Base-by-base conservation (phyloP, 2,113 vertebrate species). In the Pygoscelis antarcticus region DNA sequence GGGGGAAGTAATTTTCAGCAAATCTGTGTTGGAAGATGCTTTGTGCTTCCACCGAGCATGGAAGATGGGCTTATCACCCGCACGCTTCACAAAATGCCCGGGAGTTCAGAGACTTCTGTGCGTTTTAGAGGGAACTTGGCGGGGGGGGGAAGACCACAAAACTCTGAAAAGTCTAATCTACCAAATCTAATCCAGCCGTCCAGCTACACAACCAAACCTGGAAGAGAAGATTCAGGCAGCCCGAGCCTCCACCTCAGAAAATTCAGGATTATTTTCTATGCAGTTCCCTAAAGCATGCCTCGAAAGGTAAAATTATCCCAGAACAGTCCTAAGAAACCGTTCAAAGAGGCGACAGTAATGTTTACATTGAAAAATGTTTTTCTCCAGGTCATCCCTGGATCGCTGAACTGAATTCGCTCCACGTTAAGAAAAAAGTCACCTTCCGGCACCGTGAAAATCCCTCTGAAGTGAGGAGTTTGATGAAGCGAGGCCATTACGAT, bases 41-140 rank as follows among this genome's bases (percentile, higher is more conserved):
- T 46, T 47, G 70, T 34, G 52, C 38, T 65, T 83, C 55, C 42
- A 52, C 52, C 1, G n/a, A 1, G 61, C 74, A 44, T 1, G 7
- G 3, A 60, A 19, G 13, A 58, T 0, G 2, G 49, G 40, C 17
- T 83, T 27, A 51, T 34, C 3, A 1, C n/a, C 19, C 0, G 9
- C 46, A 46, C 0, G 0, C 32, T 23, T 27, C 55, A 51, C 30
- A 14, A 38, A 88, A 42, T 3, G 3, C 32, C 21, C 5, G 16
- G 8, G 87, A 80, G 72, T 66, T 78, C 62, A 74, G 22, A 75
- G 85, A n/a, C 27, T n/a, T 34, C 47, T 23, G 11, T 42, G 44
- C 8, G 14, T 55, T 89, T 71, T 7, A 72, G 32, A 60, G 42
- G 19, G 34, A 65, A 27, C 22, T 16, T 36, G 44, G 16, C 36